Base-by-base conservation (phyloP, 2,888 invertebrate genomes). In the Protonemura montana region DNA sequence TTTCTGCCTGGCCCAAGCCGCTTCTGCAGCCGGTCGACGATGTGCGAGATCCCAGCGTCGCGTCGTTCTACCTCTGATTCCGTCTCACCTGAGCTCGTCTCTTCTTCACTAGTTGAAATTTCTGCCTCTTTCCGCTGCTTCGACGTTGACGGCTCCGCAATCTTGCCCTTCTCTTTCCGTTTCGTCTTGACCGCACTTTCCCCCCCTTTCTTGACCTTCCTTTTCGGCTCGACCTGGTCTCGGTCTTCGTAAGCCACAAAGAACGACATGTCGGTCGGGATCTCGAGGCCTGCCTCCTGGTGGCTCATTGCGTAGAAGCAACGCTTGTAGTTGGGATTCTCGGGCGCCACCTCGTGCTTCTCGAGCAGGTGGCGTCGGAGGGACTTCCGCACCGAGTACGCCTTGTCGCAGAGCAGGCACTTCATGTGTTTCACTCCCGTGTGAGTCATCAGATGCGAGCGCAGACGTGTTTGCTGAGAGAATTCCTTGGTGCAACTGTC, bases 321-420 rank as follows among this genome's bases (percentile, higher is more conserved):
- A 78, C 87, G 87, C 83, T 87, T 87, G 86, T 88, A 88, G 28
- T 88, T 87, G 13, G 88, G 88, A 81, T 88, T 88, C 26, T 88
- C 88, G 29, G 85, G 88, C 35, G 87, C 87, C 41, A 88, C 87
- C 86, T 88, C 87, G 89, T 93, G 93, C 0, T 93, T 91, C 80
- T 91, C 91, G 0, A 91, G 90, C n/a, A 93, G 89, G 88, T 93
- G 93, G 35, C 91, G 91, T 0, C 92, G 88, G 86, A 93, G 91
- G 0, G 93, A 92, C 76, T 92, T 91, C 87, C 92, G 92, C 7
- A 92, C 91, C 26, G 92, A 91, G 88, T 92, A 93, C 0, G 91
- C 90, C 89, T 93, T 93, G 0, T 92, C 91, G 88, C 93, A 93
- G 86, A 91, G 89, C 88, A 92, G 92, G 89, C 93, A 93, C 93